These are phyloP conservation scores for Nannospalax galili DNA, from an alignment of 2,113 vertebrate species.

Conservation along the genomic window DNA sequence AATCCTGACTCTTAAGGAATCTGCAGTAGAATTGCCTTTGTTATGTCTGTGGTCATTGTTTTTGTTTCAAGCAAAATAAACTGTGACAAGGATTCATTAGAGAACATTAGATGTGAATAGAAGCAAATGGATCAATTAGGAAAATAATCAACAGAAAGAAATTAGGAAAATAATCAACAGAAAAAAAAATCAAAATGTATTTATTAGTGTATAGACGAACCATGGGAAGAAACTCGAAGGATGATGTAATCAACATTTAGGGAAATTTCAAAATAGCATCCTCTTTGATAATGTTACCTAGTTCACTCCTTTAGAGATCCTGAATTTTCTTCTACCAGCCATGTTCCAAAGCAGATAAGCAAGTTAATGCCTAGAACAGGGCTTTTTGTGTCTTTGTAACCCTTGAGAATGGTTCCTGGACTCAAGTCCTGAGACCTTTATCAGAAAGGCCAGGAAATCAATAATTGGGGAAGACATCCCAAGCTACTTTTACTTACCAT, in stretches of 20 bases:
- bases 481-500: background rate
- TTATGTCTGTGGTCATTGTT: background rate
- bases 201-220: background rate
- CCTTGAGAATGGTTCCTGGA: background rate
- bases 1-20: background rate
- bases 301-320: background rate
- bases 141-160: background rate
- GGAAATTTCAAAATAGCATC: background rate
- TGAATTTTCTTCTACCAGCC: fast-evolving
- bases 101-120: background rate
- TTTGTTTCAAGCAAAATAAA: constrained; percentile 29
- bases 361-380: background rate
- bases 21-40: background rate
- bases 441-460: background rate
- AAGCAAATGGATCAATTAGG: background rate
- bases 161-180: background rate
- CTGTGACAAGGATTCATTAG: background rate
- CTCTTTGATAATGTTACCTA: background rate
- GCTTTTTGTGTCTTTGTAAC: background rate
- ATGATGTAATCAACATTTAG: background rate
- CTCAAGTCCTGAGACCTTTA: background rate
- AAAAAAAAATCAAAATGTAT: background rate
- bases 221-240: background rate
- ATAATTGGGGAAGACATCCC: background rate
- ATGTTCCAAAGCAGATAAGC: fast-evolving